Base-by-base conservation (phyloP, 2,113 vertebrate species). In the Triplophysa tibetana region DNA sequence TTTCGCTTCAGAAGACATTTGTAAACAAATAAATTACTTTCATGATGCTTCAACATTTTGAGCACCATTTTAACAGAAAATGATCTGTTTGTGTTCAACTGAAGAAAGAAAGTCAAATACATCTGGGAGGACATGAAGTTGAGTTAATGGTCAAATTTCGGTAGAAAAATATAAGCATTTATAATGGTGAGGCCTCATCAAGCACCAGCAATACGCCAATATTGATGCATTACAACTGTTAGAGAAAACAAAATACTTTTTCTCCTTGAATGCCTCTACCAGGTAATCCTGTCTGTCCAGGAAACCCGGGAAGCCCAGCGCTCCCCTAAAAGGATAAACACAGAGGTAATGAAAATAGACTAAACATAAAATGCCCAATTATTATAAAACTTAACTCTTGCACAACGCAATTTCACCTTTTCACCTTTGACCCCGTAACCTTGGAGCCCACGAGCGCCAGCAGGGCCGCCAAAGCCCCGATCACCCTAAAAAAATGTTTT, bases 351-450 rank as follows among this genome's bases (percentile, higher is more conserved):
- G 10, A 21, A 7, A 17, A 13, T 10, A 16, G 11, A 79, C 33
- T 29, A 52, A 19, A 60, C 1, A 38, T 26, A 67, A 13, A 33
- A 62, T 17, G 26, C 8, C 14, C 3, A 41, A 54, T 52, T n/a
- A 50, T 4, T 26, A 24, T 16, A 23, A 9, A 45, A 50, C 1
- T 2, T 11, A 29, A 13, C 9, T 54, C 56, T 50, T 4, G 43
- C 45, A 48, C 11, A 70, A 56, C 17, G 45, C 11, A 26, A 0
- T 50, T 64, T 76, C 48, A 98, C 96, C 94, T 96, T 96, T 70
- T 94, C 94, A 67, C 95, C 95, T 92, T 95, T 95, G 78, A 93
- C 72, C 62, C 90, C 91, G 4, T 86, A 62, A 45, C 95, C 95
- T 61, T 91, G 83, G 1, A 29, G 81, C 81, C 95, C 96, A 62